Base-by-base conservation (phyloP, 2,888 invertebrate genomes). In the Trichogramma dendrolimi region DNA sequence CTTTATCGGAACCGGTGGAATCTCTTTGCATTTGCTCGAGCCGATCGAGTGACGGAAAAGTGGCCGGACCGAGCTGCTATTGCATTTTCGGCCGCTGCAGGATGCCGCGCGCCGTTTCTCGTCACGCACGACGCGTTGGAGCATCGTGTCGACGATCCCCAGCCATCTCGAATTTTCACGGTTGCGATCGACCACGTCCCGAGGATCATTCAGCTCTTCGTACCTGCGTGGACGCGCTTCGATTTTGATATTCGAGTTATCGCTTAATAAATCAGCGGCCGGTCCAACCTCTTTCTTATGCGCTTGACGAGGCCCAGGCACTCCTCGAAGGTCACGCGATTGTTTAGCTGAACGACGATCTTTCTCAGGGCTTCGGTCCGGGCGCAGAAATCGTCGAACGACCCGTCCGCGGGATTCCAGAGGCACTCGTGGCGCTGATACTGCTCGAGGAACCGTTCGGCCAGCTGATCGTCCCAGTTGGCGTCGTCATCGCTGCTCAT, bases 341-440 rank as follows among this genome's bases (percentile, higher is more conserved):
- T 53, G 43, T 67, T 64, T 6, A 73, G 65, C n/a, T 63, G 58
- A 5, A 67, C 59, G 7, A 73, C 64, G 11, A 75, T 69, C 27
- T 41, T 62, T 39, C 60, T 67, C 2, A 74, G 59, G 5, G 72
- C 71, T 55, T 67, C 62, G 27, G 67, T 64, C 56, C 72, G 73
- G 14, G 60, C 67, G 4, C n/a, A 61, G 14, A 68, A 69, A 54
- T 73, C 67, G 14, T 67, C 56, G 54, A 73, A 74, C 39, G 68
- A 50, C 43, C 42, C 58, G 51, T 71, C 60, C 54, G 67, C 66
- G 4, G 70, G 72, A 58, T 74, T 75, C 73, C 75, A 75, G 1
- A 75, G 70, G 38, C 74, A 75, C 6, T 70, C 70, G 48, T 73
- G 57, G 27, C 71, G 70, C 58, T 69, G 68, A 52, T 73, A 75